Base-by-base conservation (phyloP, 2,888 invertebrate genomes). In the Eretmocerus hayati region DNA sequence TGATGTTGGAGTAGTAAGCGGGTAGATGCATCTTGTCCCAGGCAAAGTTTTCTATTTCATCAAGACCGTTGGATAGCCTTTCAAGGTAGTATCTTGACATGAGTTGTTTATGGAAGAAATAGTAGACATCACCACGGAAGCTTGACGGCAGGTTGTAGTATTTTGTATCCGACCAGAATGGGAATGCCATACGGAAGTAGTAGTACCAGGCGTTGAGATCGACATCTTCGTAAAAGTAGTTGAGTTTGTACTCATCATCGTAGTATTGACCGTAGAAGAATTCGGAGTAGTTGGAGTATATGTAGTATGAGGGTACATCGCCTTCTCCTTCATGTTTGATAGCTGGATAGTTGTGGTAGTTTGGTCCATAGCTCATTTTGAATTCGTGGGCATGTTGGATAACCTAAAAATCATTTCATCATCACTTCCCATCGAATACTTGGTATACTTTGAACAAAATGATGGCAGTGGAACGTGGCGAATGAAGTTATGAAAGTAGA, bases 191-290 rank as follows among this genome's bases (percentile, higher is more conserved):
- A 60, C 84, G 81, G 74, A 80, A 77, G 69, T 81, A 80, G 69
- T 77, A 80, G 73, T 85, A 85, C 72, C 75, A 84, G 4, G 80
- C 68, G 71, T 84, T 85, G 57, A 83, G 72, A 52, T 80, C 81
- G 56, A 82, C 72, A 62, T 85, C 85, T 60, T 85, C 83, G 42
- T 79, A 81, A 72, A 83, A 83, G 73, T 85, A 85, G 43, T 79
- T 74, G 49, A 85, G 59, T 51, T 75, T 76, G 63, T 78, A 77
- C 58, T 84, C 84, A 58, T 77, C 77, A 52, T 74, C 74, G 62
- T 72, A 72, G 43, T 48, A 48, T 3, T 55, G 56, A 49, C 73
- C 67, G 57, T 75, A 74, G 72, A 74, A 59, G 72, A 73, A 56
- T 38, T 76, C 74, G 5, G 81, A 80, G 59, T 78, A 78, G 69